A percentile compares a stretch with the other conserved stretches of the same genome.
phyloP scores from a whole-genome alignment of 2,888 invertebrate genomes.

The Formica aserva region DNA sequence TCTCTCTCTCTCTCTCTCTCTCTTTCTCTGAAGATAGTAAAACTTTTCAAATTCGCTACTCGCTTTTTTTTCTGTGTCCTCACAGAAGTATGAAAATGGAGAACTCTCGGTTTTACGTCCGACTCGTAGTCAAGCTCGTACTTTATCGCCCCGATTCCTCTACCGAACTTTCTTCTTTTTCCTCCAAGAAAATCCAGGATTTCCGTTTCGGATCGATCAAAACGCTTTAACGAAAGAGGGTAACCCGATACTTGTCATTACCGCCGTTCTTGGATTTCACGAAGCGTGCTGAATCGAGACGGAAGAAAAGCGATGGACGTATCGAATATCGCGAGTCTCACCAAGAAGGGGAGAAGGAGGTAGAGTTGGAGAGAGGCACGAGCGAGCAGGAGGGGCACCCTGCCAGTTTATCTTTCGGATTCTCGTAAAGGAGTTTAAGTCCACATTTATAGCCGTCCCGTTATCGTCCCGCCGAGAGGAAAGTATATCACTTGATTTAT shows the following conservation, averaged over 20 bases:
- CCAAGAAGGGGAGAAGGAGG: neutral
- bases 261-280: slow-evolving; percentile 46
- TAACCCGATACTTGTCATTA: slow-evolving; percentile 59
- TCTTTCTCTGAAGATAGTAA: slow-evolving; percentile 11
- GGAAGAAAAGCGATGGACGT: slow-evolving; percentile 45
- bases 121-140: slow-evolving; percentile 12
- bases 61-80: neutral
- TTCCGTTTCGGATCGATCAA: slow-evolving; percentile 53
- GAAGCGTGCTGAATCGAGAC: slow-evolving; percentile 39
- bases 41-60: slow-evolving; percentile 42
- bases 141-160: slow-evolving; percentile 21
- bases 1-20: neutral
- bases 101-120: slow-evolving; percentile 31
- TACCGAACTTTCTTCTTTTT: neutral
- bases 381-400: neutral
- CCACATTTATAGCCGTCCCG: slow-evolving; percentile 71
- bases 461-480: slow-evolving; percentile 64
- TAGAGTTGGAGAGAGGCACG: neutral
- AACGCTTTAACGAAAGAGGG: slow-evolving; percentile 44
- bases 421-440: slow-evolving; percentile 74
- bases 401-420: slow-evolving; percentile 69
- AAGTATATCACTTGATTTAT: slow-evolving; percentile 75
- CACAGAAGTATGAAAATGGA: slow-evolving; percentile 38
- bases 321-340: slow-evolving; percentile 48
- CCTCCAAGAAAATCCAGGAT: slow-evolving; percentile 54